A percentile compares a stretch with the other conserved stretches of the same genome.
phyloP scores from a whole-genome alignment of 2,888 invertebrate species.

The Thereva nobilitata region DNA sequence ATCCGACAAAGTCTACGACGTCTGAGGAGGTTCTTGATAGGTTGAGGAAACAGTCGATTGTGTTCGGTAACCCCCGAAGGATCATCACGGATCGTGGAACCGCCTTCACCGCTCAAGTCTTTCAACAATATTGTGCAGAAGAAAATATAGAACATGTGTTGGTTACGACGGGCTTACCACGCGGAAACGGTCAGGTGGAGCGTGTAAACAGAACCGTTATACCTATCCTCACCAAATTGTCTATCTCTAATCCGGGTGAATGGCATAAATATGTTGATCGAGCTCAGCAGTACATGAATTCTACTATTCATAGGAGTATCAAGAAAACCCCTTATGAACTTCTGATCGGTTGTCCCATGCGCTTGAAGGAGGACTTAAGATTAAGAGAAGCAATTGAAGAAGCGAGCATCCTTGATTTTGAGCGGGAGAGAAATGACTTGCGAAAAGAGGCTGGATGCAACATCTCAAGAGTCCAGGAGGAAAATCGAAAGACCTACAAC shows the following conservation, averaged over 20 bases:
- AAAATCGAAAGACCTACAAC: background rate
- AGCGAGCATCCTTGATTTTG: background rate
- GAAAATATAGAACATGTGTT: constrained; percentile 49
- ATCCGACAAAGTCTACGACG: background rate
- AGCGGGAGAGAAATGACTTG: background rate
- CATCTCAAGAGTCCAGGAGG: constrained; percentile 11
- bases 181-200: constrained; percentile 44
- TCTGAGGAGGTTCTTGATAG: background rate
- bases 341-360: constrained; percentile 14
- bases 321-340: background rate
- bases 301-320: background rate
- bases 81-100: background rate
- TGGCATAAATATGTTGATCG: background rate
- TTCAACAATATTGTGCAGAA: constrained; percentile 48
- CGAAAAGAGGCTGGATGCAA: constrained; percentile 37
- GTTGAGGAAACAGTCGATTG: background rate
- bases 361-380: background rate
- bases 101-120: constrained; percentile 46
- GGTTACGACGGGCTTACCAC: constrained; percentile 44
- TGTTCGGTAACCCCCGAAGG: background rate
- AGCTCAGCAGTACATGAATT: background rate
- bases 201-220: constrained; percentile 47
- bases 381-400: constrained; percentile 4
- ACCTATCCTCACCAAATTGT: constrained; percentile 49
- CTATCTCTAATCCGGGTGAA: constrained; percentile 45